Evolutionary conservation across 2,797 vertebrate genomes (phyloP).

Genomic region (Poecilia picta): DNA sequence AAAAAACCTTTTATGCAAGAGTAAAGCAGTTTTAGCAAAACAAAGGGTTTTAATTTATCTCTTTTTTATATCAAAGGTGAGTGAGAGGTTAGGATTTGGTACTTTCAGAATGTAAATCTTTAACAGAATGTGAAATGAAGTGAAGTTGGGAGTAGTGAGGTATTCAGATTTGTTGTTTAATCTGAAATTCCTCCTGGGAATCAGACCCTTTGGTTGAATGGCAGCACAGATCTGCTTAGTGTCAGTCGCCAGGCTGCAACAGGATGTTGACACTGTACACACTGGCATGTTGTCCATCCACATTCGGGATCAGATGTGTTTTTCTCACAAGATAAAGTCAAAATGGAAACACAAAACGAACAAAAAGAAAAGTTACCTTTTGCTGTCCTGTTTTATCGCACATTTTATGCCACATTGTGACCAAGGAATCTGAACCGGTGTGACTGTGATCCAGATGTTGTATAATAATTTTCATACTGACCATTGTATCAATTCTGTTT

Average conservation of each 20-base stretch:
- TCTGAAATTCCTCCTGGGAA: constrained; percentile 36
- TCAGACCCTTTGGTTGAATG: constrained; percentile 24
- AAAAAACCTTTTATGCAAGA: background rate
- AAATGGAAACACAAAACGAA: constrained; percentile 3
- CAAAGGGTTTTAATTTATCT: constrained; percentile 21
- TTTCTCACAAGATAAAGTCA: constrained; percentile 1
- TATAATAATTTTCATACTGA: background rate
- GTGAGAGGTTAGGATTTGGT: background rate
- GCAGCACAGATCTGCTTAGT: constrained; percentile 41
- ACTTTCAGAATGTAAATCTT: constrained; percentile 18
- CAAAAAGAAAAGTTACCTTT: background rate
- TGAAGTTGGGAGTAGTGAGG: background rate
- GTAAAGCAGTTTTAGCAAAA: constrained; percentile 1
- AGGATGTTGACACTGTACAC: constrained; percentile 69
- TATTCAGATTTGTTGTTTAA: constrained; percentile 30
- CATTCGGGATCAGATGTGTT: constrained; percentile 31
- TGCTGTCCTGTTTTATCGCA: background rate
- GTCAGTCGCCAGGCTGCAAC: constrained; percentile 32
- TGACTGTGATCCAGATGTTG: background rate
- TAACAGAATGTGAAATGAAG: constrained; percentile 13
- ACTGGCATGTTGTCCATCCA: constrained; percentile 55
- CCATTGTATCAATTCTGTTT: background rate
- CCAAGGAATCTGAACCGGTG: background rate
- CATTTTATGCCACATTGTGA: background rate
- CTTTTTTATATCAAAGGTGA: background rate